Percentiles rank a stretch among this genome's conserved stretches.
These are phyloP conservation scores for Sus scrofa DNA, from an alignment of 2,113 vertebrate species.

Conservation along the genomic window DNA sequence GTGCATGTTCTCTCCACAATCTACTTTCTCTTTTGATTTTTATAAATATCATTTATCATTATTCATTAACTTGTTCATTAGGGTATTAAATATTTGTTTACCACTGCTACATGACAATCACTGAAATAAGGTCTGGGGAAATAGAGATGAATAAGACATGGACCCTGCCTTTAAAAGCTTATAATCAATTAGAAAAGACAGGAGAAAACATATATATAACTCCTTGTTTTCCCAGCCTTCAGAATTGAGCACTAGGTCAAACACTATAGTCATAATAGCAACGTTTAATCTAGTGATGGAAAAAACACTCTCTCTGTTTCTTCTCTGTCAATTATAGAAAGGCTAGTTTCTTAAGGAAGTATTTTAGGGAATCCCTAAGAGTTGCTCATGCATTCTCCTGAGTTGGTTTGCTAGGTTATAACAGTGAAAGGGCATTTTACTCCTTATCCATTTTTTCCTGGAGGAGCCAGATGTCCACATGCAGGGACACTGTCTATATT, in stretches of 20 bases:
- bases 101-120: background rate
- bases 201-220: background rate
- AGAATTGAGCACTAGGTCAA: background rate
- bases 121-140: background rate
- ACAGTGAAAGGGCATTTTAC: background rate
- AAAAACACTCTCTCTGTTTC: background rate
- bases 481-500: rapidly evolving
- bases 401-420: background rate
- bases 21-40: background rate
- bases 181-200: background rate
- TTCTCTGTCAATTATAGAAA: background rate
- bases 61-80: background rate
- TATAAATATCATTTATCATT: background rate
- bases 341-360: background rate
- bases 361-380: background rate
- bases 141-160: background rate
- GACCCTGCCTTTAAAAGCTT: background rate
- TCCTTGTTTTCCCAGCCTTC: background rate
- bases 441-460: background rate
- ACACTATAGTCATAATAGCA: no score
- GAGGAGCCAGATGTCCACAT: background rate
- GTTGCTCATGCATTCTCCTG: background rate
- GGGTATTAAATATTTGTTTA: background rate
- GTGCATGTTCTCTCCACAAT: background rate
- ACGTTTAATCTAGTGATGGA: background rate